These are phyloP conservation scores for Microctonus aethiopoides DNA, from an alignment of 2,888 invertebrate genomes.

Conservation along the genomic window DNA sequence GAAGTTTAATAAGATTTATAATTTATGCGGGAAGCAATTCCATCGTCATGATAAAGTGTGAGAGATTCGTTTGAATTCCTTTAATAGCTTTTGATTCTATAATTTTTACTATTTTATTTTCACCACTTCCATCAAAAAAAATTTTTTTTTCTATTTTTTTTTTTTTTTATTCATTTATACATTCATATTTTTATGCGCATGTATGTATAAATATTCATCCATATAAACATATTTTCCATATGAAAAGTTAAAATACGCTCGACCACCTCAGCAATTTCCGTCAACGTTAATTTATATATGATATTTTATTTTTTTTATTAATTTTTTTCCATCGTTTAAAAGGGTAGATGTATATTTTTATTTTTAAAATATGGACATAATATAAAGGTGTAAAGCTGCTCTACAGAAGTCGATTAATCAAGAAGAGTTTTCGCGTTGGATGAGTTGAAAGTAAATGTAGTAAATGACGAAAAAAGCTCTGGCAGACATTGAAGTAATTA, in stretches of 20 bases:
- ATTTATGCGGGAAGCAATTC: slow-evolving; percentile 23
- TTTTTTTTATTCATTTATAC: not conserved
- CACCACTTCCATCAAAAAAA: not conserved
- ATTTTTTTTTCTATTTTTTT: not conserved
- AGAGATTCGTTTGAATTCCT: slow-evolving; percentile 4
- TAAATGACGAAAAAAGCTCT: not conserved
- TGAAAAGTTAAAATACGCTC: not conserved
- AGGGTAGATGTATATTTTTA: too few relatives aligned
- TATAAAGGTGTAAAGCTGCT: not conserved
- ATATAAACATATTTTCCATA: not conserved
- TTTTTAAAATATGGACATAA: not conserved
- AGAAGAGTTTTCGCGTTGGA: not conserved
- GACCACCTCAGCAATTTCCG: not conserved
- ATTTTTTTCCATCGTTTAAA: too few relatives aligned
- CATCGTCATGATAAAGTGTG: not conserved
- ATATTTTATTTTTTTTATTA: too few relatives aligned
- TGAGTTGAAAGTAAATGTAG: not conserved
- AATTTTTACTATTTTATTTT: slow-evolving; percentile 2
- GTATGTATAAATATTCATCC: not conserved
- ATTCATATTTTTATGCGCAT: not conserved
- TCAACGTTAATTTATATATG: not conserved
- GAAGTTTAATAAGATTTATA: slow-evolving; percentile 30
- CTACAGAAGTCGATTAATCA: slow-evolving; percentile 5
- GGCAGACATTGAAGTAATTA: slow-evolving; percentile 11
- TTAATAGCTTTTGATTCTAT: slow-evolving; percentile 20